Conservation (phyloP, 2,888 invertebrate species). For the Himalopsyche japonica region DNA sequence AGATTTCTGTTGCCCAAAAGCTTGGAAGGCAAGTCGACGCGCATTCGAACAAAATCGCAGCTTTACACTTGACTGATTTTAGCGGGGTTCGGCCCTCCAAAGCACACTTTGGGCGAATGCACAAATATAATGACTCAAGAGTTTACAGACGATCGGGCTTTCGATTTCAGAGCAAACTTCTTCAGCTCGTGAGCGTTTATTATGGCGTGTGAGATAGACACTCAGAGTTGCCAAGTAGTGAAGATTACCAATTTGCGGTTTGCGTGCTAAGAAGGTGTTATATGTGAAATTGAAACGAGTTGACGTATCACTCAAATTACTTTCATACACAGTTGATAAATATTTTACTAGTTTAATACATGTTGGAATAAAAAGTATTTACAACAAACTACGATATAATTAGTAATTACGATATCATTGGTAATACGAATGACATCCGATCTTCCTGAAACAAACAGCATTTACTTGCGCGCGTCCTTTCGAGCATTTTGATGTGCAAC, state of each 20-base stretch:
- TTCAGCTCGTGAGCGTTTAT: not conserved
- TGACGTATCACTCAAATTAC: not conserved
- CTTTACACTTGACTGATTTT: not conserved
- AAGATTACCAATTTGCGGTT: not conserved
- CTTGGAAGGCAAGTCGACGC: not conserved
- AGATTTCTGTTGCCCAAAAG: not conserved
- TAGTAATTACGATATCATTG: no score
- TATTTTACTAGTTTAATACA: no score
- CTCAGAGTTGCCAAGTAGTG: not conserved
- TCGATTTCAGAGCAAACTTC: conserved; percentile 32
- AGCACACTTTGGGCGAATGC: conserved; percentile 16
- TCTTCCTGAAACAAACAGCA: no score
- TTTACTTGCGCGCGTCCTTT: no score
- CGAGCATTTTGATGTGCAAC: no score
- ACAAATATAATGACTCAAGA: conserved; percentile 30
- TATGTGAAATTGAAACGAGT: not conserved
- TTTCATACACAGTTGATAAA: no score
- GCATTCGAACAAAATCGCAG: not conserved
- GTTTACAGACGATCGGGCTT: conserved; percentile 31
- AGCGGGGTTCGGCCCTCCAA: not conserved
- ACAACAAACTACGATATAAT: no score
- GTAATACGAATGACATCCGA: no score
- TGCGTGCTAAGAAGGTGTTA: not conserved
- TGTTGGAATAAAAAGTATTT: no score
- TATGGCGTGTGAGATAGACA: not conserved